These are phyloP conservation scores for Lontra canadensis DNA, from an alignment of 2,113 vertebrate genomes.

Conservation along the genomic window DNA sequence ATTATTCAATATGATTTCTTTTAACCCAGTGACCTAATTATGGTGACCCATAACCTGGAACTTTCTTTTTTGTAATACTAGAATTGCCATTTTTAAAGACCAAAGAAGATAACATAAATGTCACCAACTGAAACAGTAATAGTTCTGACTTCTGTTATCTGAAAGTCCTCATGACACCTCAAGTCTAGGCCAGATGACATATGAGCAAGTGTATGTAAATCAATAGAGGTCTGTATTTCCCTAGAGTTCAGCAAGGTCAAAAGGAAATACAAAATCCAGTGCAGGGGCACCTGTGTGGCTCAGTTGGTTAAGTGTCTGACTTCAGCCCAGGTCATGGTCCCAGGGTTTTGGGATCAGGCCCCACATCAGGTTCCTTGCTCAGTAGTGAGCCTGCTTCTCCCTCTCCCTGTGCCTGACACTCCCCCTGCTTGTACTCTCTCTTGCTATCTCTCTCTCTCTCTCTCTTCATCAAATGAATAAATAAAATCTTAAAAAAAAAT, in stretches of 20 bases:
- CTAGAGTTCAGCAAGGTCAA: background rate
- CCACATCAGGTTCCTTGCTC: no score
- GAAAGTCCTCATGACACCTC: background rate
- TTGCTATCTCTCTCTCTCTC: no score
- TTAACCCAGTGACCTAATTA: background rate
- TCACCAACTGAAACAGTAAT: no score
- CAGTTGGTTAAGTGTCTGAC: no score
- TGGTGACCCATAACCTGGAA: background rate
- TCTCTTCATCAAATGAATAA: no score
- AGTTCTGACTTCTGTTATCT: background rate
- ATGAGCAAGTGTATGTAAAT: rapidly evolving
- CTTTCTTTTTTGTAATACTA: background rate
- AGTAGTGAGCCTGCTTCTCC: no score
- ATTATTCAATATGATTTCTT: background rate
- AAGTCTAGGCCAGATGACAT: no score
- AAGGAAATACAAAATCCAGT: background rate
- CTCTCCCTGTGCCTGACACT: no score
- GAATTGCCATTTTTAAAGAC: background rate
- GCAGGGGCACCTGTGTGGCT: background rate
- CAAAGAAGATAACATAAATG: background rate
- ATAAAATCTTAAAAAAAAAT: no score
- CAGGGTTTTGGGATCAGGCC: no score
- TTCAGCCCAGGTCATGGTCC: no score
- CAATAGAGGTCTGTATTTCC: background rate
- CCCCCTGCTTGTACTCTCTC: no score